Evolutionary conservation across 2,113 vertebrate genomes (phyloP), one percentile per base, ranked within the genome.

Genomic region (Myotis davidii): DNA sequence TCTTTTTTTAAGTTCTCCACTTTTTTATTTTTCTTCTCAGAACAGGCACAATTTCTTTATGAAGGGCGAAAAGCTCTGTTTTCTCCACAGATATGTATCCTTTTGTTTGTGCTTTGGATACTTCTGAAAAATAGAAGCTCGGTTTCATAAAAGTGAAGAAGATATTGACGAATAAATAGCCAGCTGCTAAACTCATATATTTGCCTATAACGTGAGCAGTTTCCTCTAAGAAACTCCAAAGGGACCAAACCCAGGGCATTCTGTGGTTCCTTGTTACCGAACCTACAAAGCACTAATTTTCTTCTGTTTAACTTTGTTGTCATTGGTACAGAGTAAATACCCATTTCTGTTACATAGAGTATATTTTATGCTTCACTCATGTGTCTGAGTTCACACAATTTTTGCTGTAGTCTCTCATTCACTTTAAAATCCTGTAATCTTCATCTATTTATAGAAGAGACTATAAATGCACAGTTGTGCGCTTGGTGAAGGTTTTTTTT

Each of bases 41-140:
- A 92, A 25, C 42, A 92, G 73, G 29, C 78, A 83, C 82, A 70
- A 74, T 93, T 97, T 78, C 39, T 84, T 97, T 96, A 96, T 88
- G 89, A 42, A 42, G 83, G 94, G 76, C 25, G 94, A 92, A 95
- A 98, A 88, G 21, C 5, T 39, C 93, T 95, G 96, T 6, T 90
- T 98, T 98, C 97, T 94, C 93, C 85, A 93, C 42, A 94, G 94
- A 92, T 85, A 52, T 32, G 4, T 96, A 91, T 95, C 27, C 20
- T 97, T 97, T 91, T 97, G 64, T 94, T 96, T 42, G 52, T 95
- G 94, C 67, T 86, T 97, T 94, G 83, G 82, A 97, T 84, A 92
- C 52, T 77, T 79, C 90, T 92, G 67, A 88, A 88, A 64, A 95
- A 90, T 73, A 91, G n/a, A 88, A 89, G 54, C 23, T 96, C 91